Conservation (phyloP, 64 coral and sea anemone genomes). For the Trachythela sp. region DNA sequence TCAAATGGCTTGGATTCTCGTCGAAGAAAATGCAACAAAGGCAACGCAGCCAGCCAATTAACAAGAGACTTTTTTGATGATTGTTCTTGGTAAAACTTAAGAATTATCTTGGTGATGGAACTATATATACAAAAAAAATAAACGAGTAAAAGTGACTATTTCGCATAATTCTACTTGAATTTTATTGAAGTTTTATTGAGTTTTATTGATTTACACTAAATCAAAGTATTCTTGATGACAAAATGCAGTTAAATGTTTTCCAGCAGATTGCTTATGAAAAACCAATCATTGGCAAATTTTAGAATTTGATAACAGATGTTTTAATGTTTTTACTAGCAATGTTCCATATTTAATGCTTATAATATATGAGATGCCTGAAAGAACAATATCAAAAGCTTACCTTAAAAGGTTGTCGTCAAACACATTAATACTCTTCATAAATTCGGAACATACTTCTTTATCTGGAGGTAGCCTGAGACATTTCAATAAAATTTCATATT, state of each 20-base stretch:
- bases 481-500: background rate
- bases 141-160: too few relatives aligned
- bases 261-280: too few relatives aligned
- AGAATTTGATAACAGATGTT: too few relatives aligned
- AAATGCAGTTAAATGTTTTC: too few relatives aligned
- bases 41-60: background rate
- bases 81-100: background rate
- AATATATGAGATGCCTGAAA: background rate
- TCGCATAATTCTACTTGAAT: too few relatives aligned
- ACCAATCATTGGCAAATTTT: too few relatives aligned
- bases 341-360: too few relatives aligned
- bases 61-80: background rate
- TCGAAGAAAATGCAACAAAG: slow-evolving; percentile 3
- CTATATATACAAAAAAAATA: background rate
- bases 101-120: background rate
- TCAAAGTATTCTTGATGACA: too few relatives aligned
- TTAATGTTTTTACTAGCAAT: too few relatives aligned
- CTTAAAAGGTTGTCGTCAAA: background rate
- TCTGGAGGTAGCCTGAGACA: background rate
- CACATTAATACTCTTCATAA: background rate
- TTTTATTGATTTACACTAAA: too few relatives aligned
- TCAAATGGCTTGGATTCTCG: background rate
- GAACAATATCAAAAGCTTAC: background rate
- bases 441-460: background rate
- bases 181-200: too few relatives aligned